Evolutionary conservation across 2,797 vertebrate species (phyloP).

Genomic region (Trachops cirrhosus): DNA sequence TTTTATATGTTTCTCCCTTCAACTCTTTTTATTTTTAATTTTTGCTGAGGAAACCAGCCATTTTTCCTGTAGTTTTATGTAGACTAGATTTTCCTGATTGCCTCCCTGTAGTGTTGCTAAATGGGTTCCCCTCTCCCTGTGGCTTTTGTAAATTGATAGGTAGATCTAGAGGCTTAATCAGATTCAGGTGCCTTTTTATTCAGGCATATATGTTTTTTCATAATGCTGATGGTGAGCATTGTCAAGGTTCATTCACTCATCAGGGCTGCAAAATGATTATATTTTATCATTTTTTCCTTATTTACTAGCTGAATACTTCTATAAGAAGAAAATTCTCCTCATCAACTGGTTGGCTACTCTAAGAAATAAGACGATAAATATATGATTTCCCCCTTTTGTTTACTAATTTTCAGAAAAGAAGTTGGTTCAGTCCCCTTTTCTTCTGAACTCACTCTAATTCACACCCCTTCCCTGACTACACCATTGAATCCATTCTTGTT

Average conservation of each 20-base stretch:
- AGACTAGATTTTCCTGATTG: slow-evolving; percentile 30
- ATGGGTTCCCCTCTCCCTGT: not conserved
- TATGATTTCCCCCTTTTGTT: not conserved
- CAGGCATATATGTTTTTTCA: not conserved
- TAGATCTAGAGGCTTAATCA: not conserved
- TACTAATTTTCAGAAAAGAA: not conserved
- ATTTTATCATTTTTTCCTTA: not conserved
- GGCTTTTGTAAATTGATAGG: slow-evolving; percentile 32
- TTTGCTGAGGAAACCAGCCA: not conserved
- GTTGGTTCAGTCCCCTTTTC: not conserved
- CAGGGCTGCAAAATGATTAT: not conserved
- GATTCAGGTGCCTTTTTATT: slow-evolving; percentile 9
- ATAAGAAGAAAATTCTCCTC: not conserved
- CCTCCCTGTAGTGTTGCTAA: slow-evolving; percentile 30
- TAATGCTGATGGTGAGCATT: not conserved
- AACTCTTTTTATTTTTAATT: not conserved
- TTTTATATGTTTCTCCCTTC: not conserved
- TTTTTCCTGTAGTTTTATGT: slow-evolving; percentile 16
- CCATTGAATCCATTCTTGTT: not conserved
- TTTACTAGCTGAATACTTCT: not conserved
- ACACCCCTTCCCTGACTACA: not conserved
- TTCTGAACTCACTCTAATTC: not conserved
- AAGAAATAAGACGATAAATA: not conserved
- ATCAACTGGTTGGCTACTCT: not conserved
- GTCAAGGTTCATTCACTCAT: not conserved